Evolutionary conservation across 2,888 invertebrate species (phyloP).

Genomic region (Ferrisia virgata): DNA sequence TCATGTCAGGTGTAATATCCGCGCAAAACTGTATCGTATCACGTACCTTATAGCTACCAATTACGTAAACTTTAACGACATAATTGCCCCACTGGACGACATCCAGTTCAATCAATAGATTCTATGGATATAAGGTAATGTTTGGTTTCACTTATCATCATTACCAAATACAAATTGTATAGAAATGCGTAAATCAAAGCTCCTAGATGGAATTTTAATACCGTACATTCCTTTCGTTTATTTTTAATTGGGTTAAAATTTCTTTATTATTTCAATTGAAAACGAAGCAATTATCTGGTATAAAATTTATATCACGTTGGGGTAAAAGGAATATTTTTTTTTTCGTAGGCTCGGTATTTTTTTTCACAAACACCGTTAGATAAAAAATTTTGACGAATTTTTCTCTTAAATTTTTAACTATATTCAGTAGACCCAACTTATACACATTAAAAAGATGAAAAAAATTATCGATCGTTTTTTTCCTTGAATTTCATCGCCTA

Average conservation of each 20-base stretch:
- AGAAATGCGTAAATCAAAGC: background rate
- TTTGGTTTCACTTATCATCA: background rate
- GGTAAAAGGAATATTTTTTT: too few relatives aligned
- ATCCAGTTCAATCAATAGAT: background rate
- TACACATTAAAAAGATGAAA: too few relatives aligned
- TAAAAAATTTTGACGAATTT: too few relatives aligned
- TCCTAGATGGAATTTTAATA: background rate
- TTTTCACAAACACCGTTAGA: too few relatives aligned
- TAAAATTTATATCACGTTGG: too few relatives aligned
- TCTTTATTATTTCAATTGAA: background rate
- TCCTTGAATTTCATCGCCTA: too few relatives aligned
- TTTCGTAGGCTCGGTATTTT: too few relatives aligned
- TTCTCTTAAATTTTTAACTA: too few relatives aligned
- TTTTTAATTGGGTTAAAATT: background rate
- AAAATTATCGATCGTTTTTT: too few relatives aligned
- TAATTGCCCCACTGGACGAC: slow-evolving; percentile 20
- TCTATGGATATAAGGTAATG: background rate
- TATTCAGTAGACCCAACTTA: too few relatives aligned
- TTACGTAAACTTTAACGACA: slow-evolving; percentile 6
- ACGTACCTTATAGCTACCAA: background rate
- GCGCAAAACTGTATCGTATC: background rate
- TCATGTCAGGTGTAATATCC: slow-evolving; percentile 3
- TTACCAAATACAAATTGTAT: background rate
- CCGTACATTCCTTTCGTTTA: background rate
- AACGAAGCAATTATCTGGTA: background rate